Base-by-base conservation (phyloP, 1,140 invertebrate species). In the Trichogramma pretiosum region DNA sequence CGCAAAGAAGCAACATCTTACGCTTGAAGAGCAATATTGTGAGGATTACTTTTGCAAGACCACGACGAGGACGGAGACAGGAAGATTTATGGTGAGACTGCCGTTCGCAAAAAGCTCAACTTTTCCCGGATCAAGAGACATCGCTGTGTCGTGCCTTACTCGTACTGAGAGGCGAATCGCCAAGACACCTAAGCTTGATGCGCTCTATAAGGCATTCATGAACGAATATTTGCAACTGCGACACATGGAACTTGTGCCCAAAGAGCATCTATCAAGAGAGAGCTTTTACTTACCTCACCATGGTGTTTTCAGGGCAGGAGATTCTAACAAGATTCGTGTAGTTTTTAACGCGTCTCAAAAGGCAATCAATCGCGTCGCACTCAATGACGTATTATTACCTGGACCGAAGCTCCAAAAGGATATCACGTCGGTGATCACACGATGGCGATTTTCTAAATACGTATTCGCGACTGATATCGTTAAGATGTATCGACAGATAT, bases 371-470 rank as follows among this genome's bases (percentile, higher is more conserved):
- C 59, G 58, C 5, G 22, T 56, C n/a, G 70, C 68, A 5, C 51
- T 74, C 10, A 74, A 73, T 49, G 62, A 71, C 18, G 53, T 56
- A 17, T 39, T 72, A 13, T 16, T 65, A 10, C 48, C 56, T 11
- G 71, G 69, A 13, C 72, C 73, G 8, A 63, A 62, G 45, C 39
- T 75, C 0, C 69, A 73, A 53, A 56, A 65, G 23, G 65, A 74
- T 16, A 35, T 35, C 5, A 11, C 16, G 7, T 9, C 16, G 16
- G 34, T 35, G 7, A 11, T 35, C 5, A 11, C 34, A 7, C 34
- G 16, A 7, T 32, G 41, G 28, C 5, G 41, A 32, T 32, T 21
- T 17, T 21, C 18, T 17, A 28, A 21, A 32, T 3, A 32, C 3
- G 41, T 16, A 5, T 45, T 34, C 21, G 35, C 43, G 2, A 19